Conservation (phyloP, 53 echinoderm and acorn worm species). For the Echinometra lucunter region DNA sequence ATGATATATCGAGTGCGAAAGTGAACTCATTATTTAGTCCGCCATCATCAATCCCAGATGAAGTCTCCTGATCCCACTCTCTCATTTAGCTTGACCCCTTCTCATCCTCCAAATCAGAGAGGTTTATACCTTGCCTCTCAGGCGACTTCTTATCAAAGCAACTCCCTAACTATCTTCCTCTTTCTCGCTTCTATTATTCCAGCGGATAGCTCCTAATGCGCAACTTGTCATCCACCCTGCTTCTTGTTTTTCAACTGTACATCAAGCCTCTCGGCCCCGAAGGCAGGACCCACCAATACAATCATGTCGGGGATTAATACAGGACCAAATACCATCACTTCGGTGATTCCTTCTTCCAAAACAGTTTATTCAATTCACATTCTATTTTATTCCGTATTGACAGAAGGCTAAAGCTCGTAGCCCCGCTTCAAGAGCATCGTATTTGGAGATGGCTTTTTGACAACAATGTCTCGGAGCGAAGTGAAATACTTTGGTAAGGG, state of each 20-base stretch:
- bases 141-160: conserved; percentile 67
- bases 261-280: conserved; percentile 55
- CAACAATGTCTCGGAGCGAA: conserved; percentile 60
- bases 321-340: conserved; percentile 55
- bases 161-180: conserved; percentile 20
- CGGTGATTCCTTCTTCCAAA: conserved; percentile 62
- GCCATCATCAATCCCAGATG: conserved; percentile 6
- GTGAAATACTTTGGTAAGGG: conserved; percentile 38
- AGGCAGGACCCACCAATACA: conserved; percentile 47
- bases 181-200: conserved; percentile 41
- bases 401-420: conserved; percentile 47
- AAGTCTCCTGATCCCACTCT: conserved; percentile 53
- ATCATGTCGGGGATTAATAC: conserved; percentile 45
- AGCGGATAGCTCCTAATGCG: conserved; percentile 62
- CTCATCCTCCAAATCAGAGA: conserved; percentile 45
- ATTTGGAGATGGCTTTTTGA: conserved; percentile 58
- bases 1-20: background rate
- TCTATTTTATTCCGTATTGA: conserved; percentile 53
- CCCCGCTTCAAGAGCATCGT: conserved; percentile 58
- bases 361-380: conserved; percentile 62
- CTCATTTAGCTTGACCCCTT: conserved; percentile 64
- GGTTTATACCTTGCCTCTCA: conserved; percentile 29
- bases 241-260: conserved; percentile 51
- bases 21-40: conserved; percentile 63
- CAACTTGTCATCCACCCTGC: conserved; percentile 32